phyloP scores from a whole-genome alignment of 2,888 invertebrate genomes.

The Drosophila kambysellisi region DNA sequence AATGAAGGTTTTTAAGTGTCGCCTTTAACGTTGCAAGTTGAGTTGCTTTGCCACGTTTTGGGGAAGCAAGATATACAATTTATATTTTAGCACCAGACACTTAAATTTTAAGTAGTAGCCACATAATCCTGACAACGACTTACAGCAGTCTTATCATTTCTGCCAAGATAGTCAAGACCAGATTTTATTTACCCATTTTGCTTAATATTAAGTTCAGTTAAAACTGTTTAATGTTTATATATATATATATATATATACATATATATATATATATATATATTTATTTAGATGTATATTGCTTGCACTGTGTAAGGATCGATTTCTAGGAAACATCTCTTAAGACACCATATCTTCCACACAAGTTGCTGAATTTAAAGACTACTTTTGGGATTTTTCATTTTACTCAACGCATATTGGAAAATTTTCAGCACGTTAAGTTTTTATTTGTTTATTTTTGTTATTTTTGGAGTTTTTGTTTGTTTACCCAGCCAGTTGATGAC shows the following conservation, averaged over 20 bases:
- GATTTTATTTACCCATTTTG: slow-evolving; percentile 15
- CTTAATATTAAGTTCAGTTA: slow-evolving; percentile 30
- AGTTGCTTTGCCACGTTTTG: neutral
- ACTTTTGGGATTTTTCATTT: neutral
- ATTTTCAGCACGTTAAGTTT: neutral
- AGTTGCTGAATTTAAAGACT: neutral
- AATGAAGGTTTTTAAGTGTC: slow-evolving; percentile 39
- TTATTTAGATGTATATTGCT: neutral
- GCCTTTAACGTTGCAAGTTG: neutral
- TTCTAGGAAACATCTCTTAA: neutral
- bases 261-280: too few species aligned
- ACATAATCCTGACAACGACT: slow-evolving; percentile 31
- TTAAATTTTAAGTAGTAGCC: slow-evolving; percentile 37
- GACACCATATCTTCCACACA: neutral
- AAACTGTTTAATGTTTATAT: slow-evolving; percentile 22
- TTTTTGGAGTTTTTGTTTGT: neutral
- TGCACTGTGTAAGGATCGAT: neutral
- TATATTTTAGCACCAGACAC: slow-evolving; percentile 28
- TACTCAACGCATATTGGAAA: neutral
- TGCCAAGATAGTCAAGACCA: neutral
- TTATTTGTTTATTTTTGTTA: neutral
- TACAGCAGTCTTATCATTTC: slow-evolving; percentile 4
- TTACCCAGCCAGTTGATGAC: neutral
- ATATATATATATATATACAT: too few species aligned
- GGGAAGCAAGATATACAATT: slow-evolving; percentile 43